These are phyloP conservation scores for Echinometra lucunter DNA, from an alignment of 53 echinoderm and acorn worm genomes.

Conservation along the genomic window DNA sequence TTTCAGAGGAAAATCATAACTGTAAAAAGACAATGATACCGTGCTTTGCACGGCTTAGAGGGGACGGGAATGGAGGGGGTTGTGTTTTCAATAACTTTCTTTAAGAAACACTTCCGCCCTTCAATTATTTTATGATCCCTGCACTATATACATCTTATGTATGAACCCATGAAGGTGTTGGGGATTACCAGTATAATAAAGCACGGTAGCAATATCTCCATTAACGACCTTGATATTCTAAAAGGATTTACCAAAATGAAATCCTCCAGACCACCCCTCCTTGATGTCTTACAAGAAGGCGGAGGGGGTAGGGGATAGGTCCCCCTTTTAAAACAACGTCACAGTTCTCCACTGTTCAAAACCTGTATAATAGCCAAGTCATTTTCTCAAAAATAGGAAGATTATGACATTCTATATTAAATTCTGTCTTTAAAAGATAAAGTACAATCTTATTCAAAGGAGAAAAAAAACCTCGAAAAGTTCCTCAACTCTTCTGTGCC, in stretches of 20 bases:
- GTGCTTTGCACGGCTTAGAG: too few species aligned
- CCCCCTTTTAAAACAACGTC: not conserved
- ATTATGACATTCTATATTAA: not conserved
- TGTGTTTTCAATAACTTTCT: too few species aligned
- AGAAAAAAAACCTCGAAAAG: not conserved
- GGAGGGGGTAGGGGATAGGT: too few species aligned
- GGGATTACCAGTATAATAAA: not conserved
- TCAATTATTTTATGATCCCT: not conserved
- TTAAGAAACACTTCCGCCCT: not conserved
- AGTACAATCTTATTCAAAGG: not conserved
- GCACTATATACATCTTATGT: not conserved
- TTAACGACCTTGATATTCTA: conserved; percentile 1
- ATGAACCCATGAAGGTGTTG: not conserved
- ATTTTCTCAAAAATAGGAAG: too few species aligned
- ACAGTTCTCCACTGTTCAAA: too few species aligned
- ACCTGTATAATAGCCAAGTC: too few species aligned
- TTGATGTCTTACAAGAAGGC: not conserved
- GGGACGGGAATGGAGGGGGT: not conserved
- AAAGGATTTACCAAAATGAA: conserved; percentile 27
- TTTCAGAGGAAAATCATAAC: too few species aligned
- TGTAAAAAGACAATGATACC: too few species aligned
- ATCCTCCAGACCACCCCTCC: not conserved
- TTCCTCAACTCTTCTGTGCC: not conserved
- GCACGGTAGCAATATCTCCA: not conserved
- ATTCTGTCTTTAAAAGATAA: not conserved